Evolutionary conservation across 2,888 invertebrate genomes (phyloP).

Genomic region (Minunthozetes semirufus): DNA sequence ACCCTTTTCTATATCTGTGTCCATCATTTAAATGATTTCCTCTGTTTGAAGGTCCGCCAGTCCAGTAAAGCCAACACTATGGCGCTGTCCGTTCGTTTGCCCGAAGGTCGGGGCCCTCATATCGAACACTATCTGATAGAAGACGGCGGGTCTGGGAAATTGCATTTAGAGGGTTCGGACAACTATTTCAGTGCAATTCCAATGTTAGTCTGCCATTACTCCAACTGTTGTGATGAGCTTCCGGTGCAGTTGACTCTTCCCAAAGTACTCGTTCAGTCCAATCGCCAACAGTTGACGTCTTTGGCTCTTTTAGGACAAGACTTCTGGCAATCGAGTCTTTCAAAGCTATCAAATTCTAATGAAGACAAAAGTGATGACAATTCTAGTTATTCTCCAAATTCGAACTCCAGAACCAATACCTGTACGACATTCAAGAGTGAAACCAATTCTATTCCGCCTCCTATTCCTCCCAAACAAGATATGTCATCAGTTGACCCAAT

Average conservation of each 20-base stretch:
- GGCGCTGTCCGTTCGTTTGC: constrained; percentile 86
- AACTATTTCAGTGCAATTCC: constrained; percentile 89
- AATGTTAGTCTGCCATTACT: constrained; percentile 84
- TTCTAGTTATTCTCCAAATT: background rate
- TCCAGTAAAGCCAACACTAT: constrained; percentile 88
- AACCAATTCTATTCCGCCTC: constrained; percentile 3
- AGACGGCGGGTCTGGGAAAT: constrained; percentile 59
- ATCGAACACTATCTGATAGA: constrained; percentile 95
- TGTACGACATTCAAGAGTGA: constrained; percentile 22
- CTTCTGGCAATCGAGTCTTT: constrained; percentile 46
- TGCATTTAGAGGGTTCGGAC: constrained; percentile 85
- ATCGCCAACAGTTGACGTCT: constrained; percentile 80
- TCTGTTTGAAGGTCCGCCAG: constrained; percentile 61
- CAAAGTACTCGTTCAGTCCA: constrained; percentile 73
- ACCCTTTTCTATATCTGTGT: constrained; percentile 1
- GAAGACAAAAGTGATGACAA: constrained; percentile 23
- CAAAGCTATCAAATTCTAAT: background rate
- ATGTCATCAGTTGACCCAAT: background rate
- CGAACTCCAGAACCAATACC: background rate
- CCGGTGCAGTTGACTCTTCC: constrained; percentile 83
- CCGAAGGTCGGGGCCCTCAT: constrained; percentile 76
- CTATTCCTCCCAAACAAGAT: constrained; percentile 39
- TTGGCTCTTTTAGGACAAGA: constrained; percentile 70
- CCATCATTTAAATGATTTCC: background rate
- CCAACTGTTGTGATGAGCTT: constrained; percentile 85